phyloP scores from a whole-genome alignment of 2,888 invertebrate genomes.

The Napeogenes sylphis region DNA sequence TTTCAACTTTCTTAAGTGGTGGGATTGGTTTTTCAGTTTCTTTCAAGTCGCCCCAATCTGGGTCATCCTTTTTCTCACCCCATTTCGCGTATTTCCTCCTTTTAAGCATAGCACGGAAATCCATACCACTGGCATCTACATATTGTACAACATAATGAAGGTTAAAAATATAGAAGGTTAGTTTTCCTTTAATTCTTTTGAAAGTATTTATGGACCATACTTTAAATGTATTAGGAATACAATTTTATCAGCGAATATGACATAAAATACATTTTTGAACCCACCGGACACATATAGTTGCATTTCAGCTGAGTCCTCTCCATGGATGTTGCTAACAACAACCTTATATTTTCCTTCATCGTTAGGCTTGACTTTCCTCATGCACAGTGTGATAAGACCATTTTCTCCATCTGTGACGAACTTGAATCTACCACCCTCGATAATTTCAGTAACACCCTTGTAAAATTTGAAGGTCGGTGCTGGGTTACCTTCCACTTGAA shows the following conservation, averaged over 20 bases:
- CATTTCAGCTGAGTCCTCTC: slow-evolving; percentile 97
- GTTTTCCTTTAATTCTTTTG: too few relatives aligned
- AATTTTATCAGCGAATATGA: too few relatives aligned
- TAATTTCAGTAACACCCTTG: slow-evolving; percentile 94
- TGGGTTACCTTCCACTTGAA: slow-evolving; percentile 95
- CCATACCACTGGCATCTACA: slow-evolving; percentile 96
- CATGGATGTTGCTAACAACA: slow-evolving; percentile 94
- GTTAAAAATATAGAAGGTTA: too few relatives aligned
- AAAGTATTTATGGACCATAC: too few relatives aligned
- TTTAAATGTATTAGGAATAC: too few relatives aligned
- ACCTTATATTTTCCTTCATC: slow-evolving; percentile 98
- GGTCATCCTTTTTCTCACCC: slow-evolving; percentile 93
- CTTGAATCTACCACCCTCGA: slow-evolving; percentile 97
- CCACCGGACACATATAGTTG: slow-evolving; percentile 96
- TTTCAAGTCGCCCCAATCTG: slow-evolving; percentile 95
- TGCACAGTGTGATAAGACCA: slow-evolving; percentile 94
- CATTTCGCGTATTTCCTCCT: slow-evolving; percentile 97
- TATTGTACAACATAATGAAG: background rate
- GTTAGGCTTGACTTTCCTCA: slow-evolving; percentile 96
- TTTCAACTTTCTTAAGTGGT: slow-evolving; percentile 94
- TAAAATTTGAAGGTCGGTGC: slow-evolving; percentile 97
- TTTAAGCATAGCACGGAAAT: slow-evolving; percentile 98
- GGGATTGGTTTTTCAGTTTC: slow-evolving; percentile 92
- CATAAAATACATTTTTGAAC: slow-evolving; percentile 21
- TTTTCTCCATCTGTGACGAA: slow-evolving; percentile 96